Evolutionary conservation across 2,888 invertebrate genomes (phyloP).

Genomic region (Orchesella flavescens): DNA sequence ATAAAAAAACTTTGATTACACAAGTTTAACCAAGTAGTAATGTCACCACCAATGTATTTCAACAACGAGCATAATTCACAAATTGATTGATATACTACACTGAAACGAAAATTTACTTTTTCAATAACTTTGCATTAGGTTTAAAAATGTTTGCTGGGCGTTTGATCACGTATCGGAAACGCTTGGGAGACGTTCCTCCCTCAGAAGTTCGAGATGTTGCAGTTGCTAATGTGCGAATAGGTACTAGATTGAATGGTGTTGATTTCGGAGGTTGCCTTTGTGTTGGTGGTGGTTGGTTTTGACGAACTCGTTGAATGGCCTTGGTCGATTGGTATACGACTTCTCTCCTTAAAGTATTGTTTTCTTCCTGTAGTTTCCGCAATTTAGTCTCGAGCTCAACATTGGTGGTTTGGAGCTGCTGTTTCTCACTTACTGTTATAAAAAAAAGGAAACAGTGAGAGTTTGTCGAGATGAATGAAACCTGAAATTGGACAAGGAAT

Average conservation of each 20-base stretch:
- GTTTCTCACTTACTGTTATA: slow-evolving; percentile 37
- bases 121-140: background rate
- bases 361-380: slow-evolving; percentile 26
- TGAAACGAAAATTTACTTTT: background rate
- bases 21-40: background rate
- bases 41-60: background rate
- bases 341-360: slow-evolving; percentile 28
- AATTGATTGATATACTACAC: too few species aligned
- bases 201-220: background rate
- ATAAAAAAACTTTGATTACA: slow-evolving; percentile 26
- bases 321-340: slow-evolving; percentile 32
- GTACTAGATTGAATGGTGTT: slow-evolving; percentile 23
- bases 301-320: slow-evolving; percentile 4
- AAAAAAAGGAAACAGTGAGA: background rate
- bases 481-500: too few species aligned
- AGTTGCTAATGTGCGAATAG: slow-evolving; percentile 10
- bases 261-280: background rate
- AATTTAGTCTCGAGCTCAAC: slow-evolving; percentile 8
- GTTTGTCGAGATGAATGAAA: background rate
- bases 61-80: too few species aligned
- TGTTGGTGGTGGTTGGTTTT: background rate
- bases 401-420: slow-evolving; percentile 24
- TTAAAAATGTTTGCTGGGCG: background rate
- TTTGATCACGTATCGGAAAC: slow-evolving; percentile 36
- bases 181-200: background rate